Evolutionary conservation across 2,888 invertebrate genomes (phyloP).

Genomic region (Patella ulyssiponensis): DNA sequence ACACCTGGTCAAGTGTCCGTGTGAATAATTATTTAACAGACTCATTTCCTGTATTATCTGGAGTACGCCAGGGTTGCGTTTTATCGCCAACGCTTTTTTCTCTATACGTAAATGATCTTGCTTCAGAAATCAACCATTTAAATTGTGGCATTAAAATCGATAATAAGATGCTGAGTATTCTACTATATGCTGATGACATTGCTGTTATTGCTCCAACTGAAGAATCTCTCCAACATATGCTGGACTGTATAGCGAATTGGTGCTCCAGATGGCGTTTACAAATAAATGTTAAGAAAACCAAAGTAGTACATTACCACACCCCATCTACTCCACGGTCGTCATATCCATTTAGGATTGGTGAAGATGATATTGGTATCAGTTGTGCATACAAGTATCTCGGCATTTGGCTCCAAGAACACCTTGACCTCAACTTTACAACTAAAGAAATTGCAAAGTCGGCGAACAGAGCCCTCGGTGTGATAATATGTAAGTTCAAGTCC

Average conservation of each 20-base stretch:
- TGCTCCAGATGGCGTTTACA: neutral
- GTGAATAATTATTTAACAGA: slow-evolving; percentile 9
- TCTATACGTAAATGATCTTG: slow-evolving; percentile 30
- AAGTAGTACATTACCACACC: neutral
- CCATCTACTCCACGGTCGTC: neutral
- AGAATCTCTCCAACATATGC: neutral
- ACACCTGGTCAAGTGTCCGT: neutral
- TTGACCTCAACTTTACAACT: slow-evolving; percentile 14
- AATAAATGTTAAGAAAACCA: neutral
- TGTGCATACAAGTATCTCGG: slow-evolving; percentile 25
- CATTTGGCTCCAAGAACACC: slow-evolving; percentile 31
- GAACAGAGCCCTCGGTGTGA: slow-evolving; percentile 22
- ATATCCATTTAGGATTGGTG: slow-evolving; percentile 13
- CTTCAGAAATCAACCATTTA: slow-evolving; percentile 13
- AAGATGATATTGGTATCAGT: neutral
- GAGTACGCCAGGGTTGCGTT: no score
- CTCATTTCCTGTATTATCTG: no score
- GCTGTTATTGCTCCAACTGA: neutral
- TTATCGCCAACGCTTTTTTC: slow-evolving; percentile 17
- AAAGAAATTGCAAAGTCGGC: slow-evolving; percentile 29
- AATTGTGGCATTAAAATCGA: slow-evolving; percentile 11
- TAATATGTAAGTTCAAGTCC: slow-evolving; percentile 19
- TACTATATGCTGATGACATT: neutral
- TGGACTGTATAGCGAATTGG: neutral
- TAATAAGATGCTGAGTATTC: neutral